Evolutionary conservation across 2,888 invertebrate genomes (phyloP).

Genomic region (Marronus borbonicus): DNA sequence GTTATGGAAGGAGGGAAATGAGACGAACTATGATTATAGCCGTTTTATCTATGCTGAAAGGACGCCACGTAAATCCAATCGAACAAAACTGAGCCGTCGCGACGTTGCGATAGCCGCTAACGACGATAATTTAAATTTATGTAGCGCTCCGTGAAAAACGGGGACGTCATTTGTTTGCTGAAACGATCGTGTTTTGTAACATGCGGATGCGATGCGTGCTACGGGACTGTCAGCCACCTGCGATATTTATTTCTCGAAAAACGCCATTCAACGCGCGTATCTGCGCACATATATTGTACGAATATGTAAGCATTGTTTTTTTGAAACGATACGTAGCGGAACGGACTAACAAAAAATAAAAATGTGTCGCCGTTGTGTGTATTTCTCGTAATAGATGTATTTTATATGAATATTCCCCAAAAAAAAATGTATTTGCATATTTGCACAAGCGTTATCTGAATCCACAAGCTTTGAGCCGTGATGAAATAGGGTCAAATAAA

Average conservation of each 20-base stretch:
- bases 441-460: too few species aligned
- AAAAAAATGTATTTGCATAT: too few species aligned
- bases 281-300: too few species aligned
- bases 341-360: too few species aligned
- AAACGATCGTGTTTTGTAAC: constrained; percentile 5
- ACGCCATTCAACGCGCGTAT: not conserved
- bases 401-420: too few species aligned
- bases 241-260: constrained; percentile 8
- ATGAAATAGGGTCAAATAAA: too few species aligned
- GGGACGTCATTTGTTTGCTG: not conserved
- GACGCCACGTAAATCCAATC: constrained; percentile 17
- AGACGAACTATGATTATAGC: constrained; percentile 14
- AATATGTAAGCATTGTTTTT: too few species aligned
- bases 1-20: too few species aligned
- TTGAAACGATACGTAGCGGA: too few species aligned
- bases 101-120: not conserved
- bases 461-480: too few species aligned
- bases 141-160: constrained; percentile 19
- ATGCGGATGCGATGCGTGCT: not conserved
- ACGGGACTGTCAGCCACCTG: not conserved
- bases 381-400: too few species aligned
- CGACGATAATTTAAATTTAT: constrained; percentile 29
- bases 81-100: not conserved
- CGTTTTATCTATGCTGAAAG: constrained; percentile 19
- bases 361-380: too few species aligned